Base-by-base conservation (phyloP, 2,888 invertebrate genomes). In the Cantharis flavilabris region DNA sequence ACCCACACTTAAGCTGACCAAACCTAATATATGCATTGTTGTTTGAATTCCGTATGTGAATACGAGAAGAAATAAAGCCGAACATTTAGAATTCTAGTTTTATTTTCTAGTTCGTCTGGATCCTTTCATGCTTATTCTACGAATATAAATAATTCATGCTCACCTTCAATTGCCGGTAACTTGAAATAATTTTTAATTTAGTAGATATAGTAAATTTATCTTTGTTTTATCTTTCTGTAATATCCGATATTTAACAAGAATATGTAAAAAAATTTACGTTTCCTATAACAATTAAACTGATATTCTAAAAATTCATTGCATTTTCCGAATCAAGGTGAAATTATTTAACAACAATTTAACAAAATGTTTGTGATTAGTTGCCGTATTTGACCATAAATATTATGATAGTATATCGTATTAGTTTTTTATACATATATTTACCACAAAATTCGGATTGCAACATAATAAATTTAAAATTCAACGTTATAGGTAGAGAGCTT, bases 1-100 rank as follows among this genome's bases (percentile, higher is more conserved):
- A 77, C 74, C 77, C 77, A 71, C 72, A 75, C 72, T 77, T 77
- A 77, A 72, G 77, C 77, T 77, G 77, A 77, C 77, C 77, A 75
- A 72, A 77, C 72, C 77, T 77, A 77, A 77, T 77, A 77, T 77
- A 77, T 75, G 77, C 75, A 75, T 72, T 72, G 75, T 72, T 75
- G 72, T 69, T 71, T 63, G 67, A 75, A 77, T 77, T 77, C 77
- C 77, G 75, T 75, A 65, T 77, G 77, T 75, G 77, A 77, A 77
- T 77, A 77, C 75, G 72, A 72, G 74, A 69, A 69, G 77, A 72
- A 77, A 77, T 72, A 73, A 76, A 74, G 77, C 69, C 30, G 62
- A 71, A 73, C 65, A 76, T 64, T 69, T 74, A 71, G 73, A 73
- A 76, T 49, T 76, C 76, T 69, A 23, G 69, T 72, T 77, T 77